Percentiles rank a stretch among this genome's conserved stretches.
Conservation (phyloP, 2,888 invertebrate genomes). For the Caradrina kadenii region DNA sequence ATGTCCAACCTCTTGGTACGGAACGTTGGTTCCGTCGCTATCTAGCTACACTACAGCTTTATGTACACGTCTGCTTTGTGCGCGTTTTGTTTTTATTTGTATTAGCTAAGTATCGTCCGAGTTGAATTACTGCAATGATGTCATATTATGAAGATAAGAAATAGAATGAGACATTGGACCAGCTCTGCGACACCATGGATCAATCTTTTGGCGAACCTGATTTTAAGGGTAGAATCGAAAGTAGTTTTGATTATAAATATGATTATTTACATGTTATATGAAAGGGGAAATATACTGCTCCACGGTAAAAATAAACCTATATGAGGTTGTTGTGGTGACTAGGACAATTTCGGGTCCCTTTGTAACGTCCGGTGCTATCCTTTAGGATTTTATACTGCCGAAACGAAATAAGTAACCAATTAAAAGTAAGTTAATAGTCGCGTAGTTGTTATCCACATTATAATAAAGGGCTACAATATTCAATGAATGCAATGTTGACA, state of each 20-base stretch:
- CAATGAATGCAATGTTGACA: slow-evolving; percentile 51
- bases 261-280: too few species aligned
- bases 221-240: too few species aligned
- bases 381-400: not conserved
- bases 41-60: slow-evolving; percentile 65
- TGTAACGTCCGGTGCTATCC: too few species aligned
- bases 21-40: slow-evolving; percentile 68
- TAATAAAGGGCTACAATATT: slow-evolving; percentile 21
- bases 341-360: not conserved
- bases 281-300: too few species aligned
- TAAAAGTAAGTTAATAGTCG: slow-evolving; percentile 5
- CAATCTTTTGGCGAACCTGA: not conserved
- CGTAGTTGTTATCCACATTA: not conserved
- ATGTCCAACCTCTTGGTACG: slow-evolving; percentile 77
- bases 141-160: not conserved
- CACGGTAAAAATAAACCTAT: too few species aligned
- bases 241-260: too few species aligned
- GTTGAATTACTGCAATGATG: slow-evolving; percentile 11
- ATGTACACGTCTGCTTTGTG: slow-evolving; percentile 54
- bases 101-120: slow-evolving; percentile 20
- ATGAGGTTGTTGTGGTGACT: not conserved
- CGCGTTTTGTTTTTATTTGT: slow-evolving; percentile 47
- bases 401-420: not conserved
- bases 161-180: not conserved
- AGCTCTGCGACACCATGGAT: not conserved